phyloP scores from a whole-genome alignment of 2,113 vertebrate species.

The Tenrec ecaudatus region DNA sequence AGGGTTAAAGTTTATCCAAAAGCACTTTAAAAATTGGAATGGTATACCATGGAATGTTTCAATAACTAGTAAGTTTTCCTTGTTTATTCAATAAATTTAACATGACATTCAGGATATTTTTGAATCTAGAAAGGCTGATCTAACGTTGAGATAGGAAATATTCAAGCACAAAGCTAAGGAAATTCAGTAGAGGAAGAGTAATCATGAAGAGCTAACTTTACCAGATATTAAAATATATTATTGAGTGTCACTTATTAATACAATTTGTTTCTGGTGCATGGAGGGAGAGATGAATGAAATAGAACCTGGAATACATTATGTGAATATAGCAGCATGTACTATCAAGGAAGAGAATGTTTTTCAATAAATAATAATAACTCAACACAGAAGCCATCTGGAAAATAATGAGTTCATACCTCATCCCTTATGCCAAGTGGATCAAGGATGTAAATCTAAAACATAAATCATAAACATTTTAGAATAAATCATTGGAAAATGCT shows the following conservation, averaged over 20 bases:
- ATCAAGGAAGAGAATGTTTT: slow-evolving; percentile 44
- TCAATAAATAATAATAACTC: slow-evolving; percentile 45
- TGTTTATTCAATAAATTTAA: slow-evolving; percentile 33
- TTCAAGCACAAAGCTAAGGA: not conserved
- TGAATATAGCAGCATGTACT: slow-evolving; percentile 17
- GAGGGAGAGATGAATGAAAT: slow-evolving; percentile 39
- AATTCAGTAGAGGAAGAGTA: slow-evolving; percentile 15
- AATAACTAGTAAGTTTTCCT: slow-evolving; percentile 30
- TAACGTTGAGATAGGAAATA: slow-evolving; percentile 52
- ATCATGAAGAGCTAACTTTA: not conserved
- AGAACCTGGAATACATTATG: slow-evolving; percentile 36
- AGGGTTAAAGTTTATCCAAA: no score
- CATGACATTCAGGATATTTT: slow-evolving; percentile 13
- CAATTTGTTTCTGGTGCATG: not conserved
- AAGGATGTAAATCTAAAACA: slow-evolving; percentile 50
- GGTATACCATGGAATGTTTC: not conserved
- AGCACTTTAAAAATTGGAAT: not conserved
- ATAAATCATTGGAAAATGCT: slow-evolving; percentile 28
- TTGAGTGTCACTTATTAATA: slow-evolving; percentile 26
- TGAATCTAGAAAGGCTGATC: not conserved
- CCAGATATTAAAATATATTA: slow-evolving; percentile 52
- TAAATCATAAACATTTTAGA: slow-evolving; percentile 28
- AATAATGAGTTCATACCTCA: slow-evolving; percentile 27
- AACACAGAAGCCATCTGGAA: slow-evolving; percentile 19
- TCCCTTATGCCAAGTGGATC: slow-evolving; percentile 37